Evolutionary conservation across 2,888 invertebrate genomes (phyloP), one percentile per base, ranked within the genome.

Genomic region (Hirtodrosophila duncani): DNA sequence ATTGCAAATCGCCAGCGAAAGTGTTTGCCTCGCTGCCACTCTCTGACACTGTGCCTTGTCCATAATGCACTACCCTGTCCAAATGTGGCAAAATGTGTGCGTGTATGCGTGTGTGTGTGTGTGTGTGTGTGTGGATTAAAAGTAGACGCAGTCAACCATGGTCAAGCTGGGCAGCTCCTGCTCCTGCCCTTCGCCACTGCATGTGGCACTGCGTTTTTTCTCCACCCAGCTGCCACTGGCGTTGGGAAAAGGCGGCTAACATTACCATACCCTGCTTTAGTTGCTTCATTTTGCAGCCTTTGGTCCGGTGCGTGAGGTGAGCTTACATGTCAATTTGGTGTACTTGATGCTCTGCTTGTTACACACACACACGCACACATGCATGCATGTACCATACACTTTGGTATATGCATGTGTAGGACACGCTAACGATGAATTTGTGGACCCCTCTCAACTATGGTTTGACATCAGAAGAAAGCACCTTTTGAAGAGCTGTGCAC

Each of bases 1-100:
- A 81, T 77, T 81, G 69, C 78, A 82, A 75, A 78, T 63, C 67
- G 71, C 63, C 63, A 81, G 81, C 77, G 81, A 75, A 81, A 81
- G 75, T 81, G 81, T 79, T 79, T 16, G 14, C 2, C 11, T 3
- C 1, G 1, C 7, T 9, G 14, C 37, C 16, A 8, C 7, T 5
- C 37, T 11, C 13, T 23, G 30, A 17, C 24, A 30, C 27, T 23
- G n/a, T 11, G 33, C 50, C 26, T 24, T 16, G 23, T 27, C 30
- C 29, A 26, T 13, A 49, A 43, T 62, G 46, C 49, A 61, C 46
- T 37, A 33, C 34, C 13, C 34, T 36, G 33, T 43, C 34, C 29
- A 51, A 50, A 52, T 65, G 51, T 46, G 55, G 42, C 65, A 51
- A 11, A 34, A 16, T 17, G 29, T 31, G 11, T 17, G 23, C 14